A percentile compares a stretch with the other conserved stretches of the same genome.
phyloP scores from a whole-genome alignment of 2,888 invertebrate species.

The Hesperia comma region DNA sequence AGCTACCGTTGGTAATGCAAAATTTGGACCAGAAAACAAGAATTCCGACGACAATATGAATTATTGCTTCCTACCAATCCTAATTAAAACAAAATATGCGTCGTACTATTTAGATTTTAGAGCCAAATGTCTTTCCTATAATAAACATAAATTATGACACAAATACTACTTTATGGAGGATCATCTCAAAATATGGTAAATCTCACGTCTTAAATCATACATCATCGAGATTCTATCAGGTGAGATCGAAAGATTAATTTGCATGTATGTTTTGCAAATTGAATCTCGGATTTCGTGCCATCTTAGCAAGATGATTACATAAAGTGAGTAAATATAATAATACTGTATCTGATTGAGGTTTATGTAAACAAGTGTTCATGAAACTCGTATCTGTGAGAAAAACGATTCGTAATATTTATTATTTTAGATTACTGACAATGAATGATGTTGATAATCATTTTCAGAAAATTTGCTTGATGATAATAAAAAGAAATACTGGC shows the following conservation, averaged over 20 bases:
- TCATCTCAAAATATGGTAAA: not conserved
- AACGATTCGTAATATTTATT: too few relatives aligned
- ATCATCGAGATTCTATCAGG: not conserved
- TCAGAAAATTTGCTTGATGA: too few relatives aligned
- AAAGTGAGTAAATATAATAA: too few relatives aligned
- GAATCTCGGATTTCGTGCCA: not conserved
- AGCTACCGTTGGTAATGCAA: slow-evolving; percentile 16
- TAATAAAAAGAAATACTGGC: too few relatives aligned
- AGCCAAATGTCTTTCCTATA: slow-evolving; percentile 20
- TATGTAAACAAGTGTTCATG: too few relatives aligned
- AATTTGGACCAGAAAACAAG: slow-evolving; percentile 31
- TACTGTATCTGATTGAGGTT: too few relatives aligned
- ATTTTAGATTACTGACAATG: too few relatives aligned
- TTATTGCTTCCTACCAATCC: slow-evolving; percentile 33
- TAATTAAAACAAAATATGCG: slow-evolving; percentile 35
- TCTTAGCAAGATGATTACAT: too few relatives aligned
- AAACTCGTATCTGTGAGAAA: too few relatives aligned
- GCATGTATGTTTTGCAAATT: slow-evolving; percentile 2
- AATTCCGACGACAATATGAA: slow-evolving; percentile 35
- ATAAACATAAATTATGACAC: slow-evolving; percentile 12
- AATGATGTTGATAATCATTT: too few relatives aligned
- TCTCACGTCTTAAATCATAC: not conserved
- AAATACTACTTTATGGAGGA: slow-evolving; percentile 8
- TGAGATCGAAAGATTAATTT: not conserved
- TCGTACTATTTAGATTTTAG: slow-evolving; percentile 14